Conservation (phyloP, 37 sponge, comb jelly and placozoan species). For the Chondrosia reniformis region DNA sequence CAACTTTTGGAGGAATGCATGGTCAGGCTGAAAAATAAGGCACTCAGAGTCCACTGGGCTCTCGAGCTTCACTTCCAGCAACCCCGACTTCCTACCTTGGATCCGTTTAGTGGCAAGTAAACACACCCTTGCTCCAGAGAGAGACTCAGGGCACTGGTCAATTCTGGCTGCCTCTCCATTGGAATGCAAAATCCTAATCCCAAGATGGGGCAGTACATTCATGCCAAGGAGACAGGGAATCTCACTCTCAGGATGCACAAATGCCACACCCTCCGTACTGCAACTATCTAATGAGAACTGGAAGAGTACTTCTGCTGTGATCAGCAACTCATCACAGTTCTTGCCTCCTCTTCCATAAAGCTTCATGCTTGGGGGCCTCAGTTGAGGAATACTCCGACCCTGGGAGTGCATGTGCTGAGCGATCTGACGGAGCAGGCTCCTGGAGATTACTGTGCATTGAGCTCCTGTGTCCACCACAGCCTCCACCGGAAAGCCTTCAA, state of each 20-base stretch:
- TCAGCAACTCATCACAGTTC: neutral
- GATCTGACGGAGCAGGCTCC: neutral
- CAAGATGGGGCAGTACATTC: constrained; percentile 23
- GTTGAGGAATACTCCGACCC: neutral
- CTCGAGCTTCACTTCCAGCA: neutral
- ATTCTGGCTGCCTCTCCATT: constrained; percentile 4
- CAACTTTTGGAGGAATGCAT: neutral
- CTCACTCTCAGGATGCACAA: constrained; percentile 29
- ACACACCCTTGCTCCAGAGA: neutral
- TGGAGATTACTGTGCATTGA: constrained; percentile 9
- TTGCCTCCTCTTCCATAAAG: constrained; percentile 4
- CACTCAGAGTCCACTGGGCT: neutral
- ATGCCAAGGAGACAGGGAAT: neutral
- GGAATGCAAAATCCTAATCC: constrained; percentile 5
- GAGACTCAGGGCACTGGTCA: neutral
- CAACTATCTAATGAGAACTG: constrained; percentile 13
- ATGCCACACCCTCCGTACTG: neutral
- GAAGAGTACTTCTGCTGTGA: constrained; percentile 28
- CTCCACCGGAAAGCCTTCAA: constrained; percentile 24
- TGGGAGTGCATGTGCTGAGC: neutral
- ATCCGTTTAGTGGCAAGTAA: neutral
- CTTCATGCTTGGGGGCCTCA: constrained; percentile 1
- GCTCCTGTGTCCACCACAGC: constrained; percentile 22
- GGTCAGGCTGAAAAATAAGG: constrained; percentile 6
- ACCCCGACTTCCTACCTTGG: neutral